phyloP scores from a whole-genome alignment of 2,113 vertebrate genomes.

The Psilopogon haemacephalus region DNA sequence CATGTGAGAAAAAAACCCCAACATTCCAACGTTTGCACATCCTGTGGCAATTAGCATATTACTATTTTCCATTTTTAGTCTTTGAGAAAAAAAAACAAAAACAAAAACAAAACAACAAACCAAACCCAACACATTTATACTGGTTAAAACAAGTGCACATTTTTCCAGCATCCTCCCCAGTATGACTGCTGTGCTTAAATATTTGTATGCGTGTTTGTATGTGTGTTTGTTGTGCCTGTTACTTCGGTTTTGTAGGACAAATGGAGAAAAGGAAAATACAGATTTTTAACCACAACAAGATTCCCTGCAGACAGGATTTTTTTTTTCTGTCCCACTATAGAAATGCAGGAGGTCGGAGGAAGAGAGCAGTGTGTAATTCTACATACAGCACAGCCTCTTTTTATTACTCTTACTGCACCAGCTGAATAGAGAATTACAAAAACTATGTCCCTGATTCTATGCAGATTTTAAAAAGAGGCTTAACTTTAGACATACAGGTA shows the following conservation, averaged over 20 bases:
- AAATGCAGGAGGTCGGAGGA: conserved; percentile 28
- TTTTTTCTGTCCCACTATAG: background rate
- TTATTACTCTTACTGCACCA: conserved; percentile 29
- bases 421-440: conserved; percentile 56
- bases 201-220: background rate
- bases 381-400: conserved; percentile 30
- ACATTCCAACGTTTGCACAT: background rate
- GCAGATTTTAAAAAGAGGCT: conserved; percentile 49
- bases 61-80: background rate
- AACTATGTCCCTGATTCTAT: conserved; percentile 22
- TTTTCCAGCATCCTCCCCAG: background rate
- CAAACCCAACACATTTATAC: background rate
- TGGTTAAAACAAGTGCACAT: conserved; percentile 1
- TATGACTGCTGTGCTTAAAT: background rate
- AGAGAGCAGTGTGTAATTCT: conserved; percentile 48
- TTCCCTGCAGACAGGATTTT: conserved; percentile 50
- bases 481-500: conserved; percentile 52
- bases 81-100: background rate
- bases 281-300: conserved; percentile 52
- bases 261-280: conserved; percentile 35
- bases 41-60: background rate
- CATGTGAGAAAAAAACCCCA: background rate
- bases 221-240: conserved; percentile 31
- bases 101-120: too few species aligned
- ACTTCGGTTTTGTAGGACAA: conserved; percentile 48